Base-by-base conservation (phyloP, 2,113 vertebrate genomes). In the Anolis sagrei region DNA sequence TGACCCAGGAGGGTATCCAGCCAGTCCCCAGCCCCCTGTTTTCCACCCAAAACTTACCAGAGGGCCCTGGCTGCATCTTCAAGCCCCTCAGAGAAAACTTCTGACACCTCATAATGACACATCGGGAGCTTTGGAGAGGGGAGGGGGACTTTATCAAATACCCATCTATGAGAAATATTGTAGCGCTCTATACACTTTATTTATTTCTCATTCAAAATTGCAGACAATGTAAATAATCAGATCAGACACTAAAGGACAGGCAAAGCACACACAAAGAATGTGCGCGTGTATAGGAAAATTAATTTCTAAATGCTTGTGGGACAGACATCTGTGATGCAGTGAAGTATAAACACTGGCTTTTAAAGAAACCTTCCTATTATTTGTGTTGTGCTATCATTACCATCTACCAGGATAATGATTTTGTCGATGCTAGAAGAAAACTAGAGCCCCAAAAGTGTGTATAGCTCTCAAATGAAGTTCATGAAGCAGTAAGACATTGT, bases 281-380 rank as follows among this genome's bases (percentile, higher is more conserved):
- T 10, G 2, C 32, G 87, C 1, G 29, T 51, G 82, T 4, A 0
- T 3, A 4, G 82, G 51, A 76, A 54, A 8, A 86, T 72, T 18
- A 81, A 82, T 34, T 90, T 80, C 85, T 0, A 89, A 89, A 4
- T 51, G 86, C 23, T 32, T 51, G 72, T 18, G 83, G 34, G 76
- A 83, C 5, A 23, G 19, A 78, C 25, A 68, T 10, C 76, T 83
- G 7, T 58, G 4, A 75, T 1, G 54, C 84, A 83, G 39, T 79
- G 29, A 87, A 36, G 25, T 86, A 5, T 70, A 54, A 88, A 61
- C 84, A 84, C 18, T 76, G 36, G 49, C 32, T 84, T 64, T 62
- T 58, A 79, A 79, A n/a, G 48, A 64, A 84, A 0, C 9, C 36
- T 83, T 90, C 66, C 21, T 49, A 18, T 76, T 76, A 10, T 64